phyloP scores from a whole-genome alignment of 2,888 invertebrate genomes.

The Aradus depressus region DNA sequence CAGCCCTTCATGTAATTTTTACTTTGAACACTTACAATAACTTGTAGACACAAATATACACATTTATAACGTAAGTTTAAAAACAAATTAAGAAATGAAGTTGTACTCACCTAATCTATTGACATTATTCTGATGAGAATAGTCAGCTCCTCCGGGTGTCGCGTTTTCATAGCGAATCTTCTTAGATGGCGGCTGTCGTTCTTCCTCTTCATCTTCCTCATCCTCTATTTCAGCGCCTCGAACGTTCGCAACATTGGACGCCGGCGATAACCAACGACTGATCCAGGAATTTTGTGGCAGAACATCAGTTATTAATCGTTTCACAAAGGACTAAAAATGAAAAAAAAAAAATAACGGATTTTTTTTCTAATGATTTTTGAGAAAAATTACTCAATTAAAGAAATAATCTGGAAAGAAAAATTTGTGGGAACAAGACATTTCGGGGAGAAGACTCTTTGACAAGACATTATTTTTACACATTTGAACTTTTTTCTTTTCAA shows the following conservation, averaged over 20 bases:
- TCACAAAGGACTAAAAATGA: slow-evolving; percentile 60
- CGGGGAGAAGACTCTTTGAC: too few relatives aligned
- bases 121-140: slow-evolving; percentile 20
- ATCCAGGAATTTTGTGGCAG: slow-evolving; percentile 44
- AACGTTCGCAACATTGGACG: slow-evolving; percentile 13
- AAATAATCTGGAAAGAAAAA: too few relatives aligned
- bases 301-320: slow-evolving; percentile 53
- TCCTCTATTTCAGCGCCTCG: slow-evolving; percentile 11
- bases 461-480: too few relatives aligned
- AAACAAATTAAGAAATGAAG: too few relatives aligned
- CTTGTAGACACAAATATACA: neutral
- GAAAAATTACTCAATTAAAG: too few relatives aligned
- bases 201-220: slow-evolving; percentile 18
- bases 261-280: slow-evolving; percentile 30
- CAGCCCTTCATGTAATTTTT: too few relatives aligned
- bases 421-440: too few relatives aligned
- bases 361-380: too few relatives aligned
- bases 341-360: too few relatives aligned
- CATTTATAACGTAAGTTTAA: neutral
- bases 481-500: too few relatives aligned
- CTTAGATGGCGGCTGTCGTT: slow-evolving; percentile 21
- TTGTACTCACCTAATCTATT: slow-evolving; percentile 18
- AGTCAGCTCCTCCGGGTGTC: slow-evolving; percentile 2
- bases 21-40: too few relatives aligned
- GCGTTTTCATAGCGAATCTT: slow-evolving; percentile 5